These are phyloP conservation scores for Borostomias antarcticus DNA, from an alignment of 2,797 vertebrate genomes.

Conservation along the genomic window DNA sequence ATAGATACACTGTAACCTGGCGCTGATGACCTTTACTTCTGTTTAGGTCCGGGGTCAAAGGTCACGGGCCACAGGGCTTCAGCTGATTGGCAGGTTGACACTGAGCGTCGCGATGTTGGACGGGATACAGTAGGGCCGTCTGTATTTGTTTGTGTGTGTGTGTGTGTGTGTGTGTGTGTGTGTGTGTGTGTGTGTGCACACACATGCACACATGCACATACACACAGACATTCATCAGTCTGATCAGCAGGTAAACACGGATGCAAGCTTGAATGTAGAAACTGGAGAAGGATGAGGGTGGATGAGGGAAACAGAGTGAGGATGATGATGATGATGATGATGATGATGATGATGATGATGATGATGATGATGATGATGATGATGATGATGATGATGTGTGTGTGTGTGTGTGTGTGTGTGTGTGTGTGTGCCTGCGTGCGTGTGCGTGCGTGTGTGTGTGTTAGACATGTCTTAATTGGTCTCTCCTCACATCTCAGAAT, in stretches of 20 bases:
- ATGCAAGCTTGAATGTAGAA: slow-evolving; percentile 10
- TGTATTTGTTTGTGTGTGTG: slow-evolving; percentile 23
- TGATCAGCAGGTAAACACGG: slow-evolving; percentile 34
- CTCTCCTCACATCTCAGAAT: too few species aligned
- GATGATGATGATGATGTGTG: slow-evolving; percentile 33
- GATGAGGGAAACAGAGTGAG: too few species aligned
- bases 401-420: slow-evolving; percentile 15
- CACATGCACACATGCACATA: slow-evolving; percentile 12
- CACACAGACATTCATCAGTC: slow-evolving; percentile 7
- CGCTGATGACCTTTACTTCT: slow-evolving; percentile 64
- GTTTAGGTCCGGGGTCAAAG: slow-evolving; percentile 63
- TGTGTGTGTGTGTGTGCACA: slow-evolving; percentile 1
- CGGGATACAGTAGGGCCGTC: slow-evolving; percentile 57
- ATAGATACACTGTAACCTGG: slow-evolving; percentile 22
- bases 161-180: background rate
- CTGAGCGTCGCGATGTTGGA: slow-evolving; percentile 59
- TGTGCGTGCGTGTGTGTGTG: slow-evolving; percentile 14
- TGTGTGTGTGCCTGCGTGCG: background rate
- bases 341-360: background rate
- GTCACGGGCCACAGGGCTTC: slow-evolving; percentile 63
- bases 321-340: background rate
- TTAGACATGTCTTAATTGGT: too few species aligned
- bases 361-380: too few species aligned
- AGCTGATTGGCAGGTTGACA: slow-evolving; percentile 66
- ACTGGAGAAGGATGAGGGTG: too few species aligned